These are phyloP conservation scores for Anastrepha obliqua DNA, from an alignment of 1,140 invertebrate species.

Conservation along the genomic window DNA sequence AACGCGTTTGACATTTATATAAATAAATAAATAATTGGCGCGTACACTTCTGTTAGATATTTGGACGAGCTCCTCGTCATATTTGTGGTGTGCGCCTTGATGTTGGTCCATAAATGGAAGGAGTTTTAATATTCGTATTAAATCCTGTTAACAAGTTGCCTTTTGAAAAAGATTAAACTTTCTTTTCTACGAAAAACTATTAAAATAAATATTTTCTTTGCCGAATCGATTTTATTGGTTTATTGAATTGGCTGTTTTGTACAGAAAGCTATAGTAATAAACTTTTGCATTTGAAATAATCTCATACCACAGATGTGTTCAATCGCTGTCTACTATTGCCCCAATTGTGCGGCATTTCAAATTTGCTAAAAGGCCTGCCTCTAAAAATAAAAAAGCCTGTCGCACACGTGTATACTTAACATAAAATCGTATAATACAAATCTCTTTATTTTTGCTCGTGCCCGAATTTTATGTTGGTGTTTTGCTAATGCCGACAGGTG, in stretches of 20 bases:
- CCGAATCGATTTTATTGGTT: background rate
- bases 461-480: no score
- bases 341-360: background rate
- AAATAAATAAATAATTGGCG: no score
- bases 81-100: no score
- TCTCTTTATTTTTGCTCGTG: no score
- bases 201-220: background rate
- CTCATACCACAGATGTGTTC: background rate
- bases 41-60: no score
- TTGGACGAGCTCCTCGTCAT: no score
- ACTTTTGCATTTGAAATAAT: background rate
- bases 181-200: background rate
- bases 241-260: background rate
- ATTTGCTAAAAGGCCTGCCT: background rate
- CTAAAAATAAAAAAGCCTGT: background rate
- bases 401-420: background rate
- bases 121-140: no score
- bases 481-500: background rate
- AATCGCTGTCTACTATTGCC: background rate
- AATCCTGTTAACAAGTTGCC: no score
- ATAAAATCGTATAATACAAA: no score
- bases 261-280: constrained; percentile 14
- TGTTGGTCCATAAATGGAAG: no score
- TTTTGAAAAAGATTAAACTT: no score
- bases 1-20: no score